Evolutionary conservation across 2,888 invertebrate genomes (phyloP), one percentile per base, ranked within the genome.

Genomic region (Stenodera caucasica): DNA sequence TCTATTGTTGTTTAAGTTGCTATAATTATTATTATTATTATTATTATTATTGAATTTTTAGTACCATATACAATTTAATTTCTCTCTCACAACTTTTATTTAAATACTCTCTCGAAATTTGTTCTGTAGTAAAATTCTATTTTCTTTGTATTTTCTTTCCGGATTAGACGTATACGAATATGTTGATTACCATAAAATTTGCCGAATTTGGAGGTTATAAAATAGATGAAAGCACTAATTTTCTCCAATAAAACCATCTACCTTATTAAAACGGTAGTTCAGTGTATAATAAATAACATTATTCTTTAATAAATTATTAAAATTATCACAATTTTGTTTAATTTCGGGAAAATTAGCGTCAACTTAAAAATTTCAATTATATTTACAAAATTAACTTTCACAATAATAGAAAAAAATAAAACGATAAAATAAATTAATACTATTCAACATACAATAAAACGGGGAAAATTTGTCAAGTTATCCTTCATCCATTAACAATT

Each of bases 401-500:
- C 56, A 55, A 56, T 21, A 23, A 23, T 55, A 55, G 29, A 55
- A 55, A 55, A 53, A 49, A 23, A 6, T n/a, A 56, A 33, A 9
- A 30, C 26, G 26, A 51, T 26, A 49, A 30, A 52, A 52, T 52
- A 57, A 57, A 53, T 53, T 51, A 30, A 30, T 40, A 9, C 15
- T 26, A 57, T 21, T 32, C 37, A 53, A 45, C 32, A 32, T 37
- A n/a, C n/a, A n/a, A n/a, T n/a, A n/a, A n/a, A n/a, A n/a, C n/a
- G n/a, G n/a, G n/a, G n/a, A n/a, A n/a, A n/a, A n/a, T n/a, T n/a
- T n/a, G n/a, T n/a, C n/a, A 49, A 53, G 18, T 40, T 66, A 72
- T 61, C 69, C 70, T n/a, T 66, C 58, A 37, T 80, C 71, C 68
- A 72, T 68, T 23, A 75, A 59, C 58, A 73, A 63, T 69, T 76